phyloP scores from a whole-genome alignment of 2,797 vertebrate species.

The Periparus ater region DNA sequence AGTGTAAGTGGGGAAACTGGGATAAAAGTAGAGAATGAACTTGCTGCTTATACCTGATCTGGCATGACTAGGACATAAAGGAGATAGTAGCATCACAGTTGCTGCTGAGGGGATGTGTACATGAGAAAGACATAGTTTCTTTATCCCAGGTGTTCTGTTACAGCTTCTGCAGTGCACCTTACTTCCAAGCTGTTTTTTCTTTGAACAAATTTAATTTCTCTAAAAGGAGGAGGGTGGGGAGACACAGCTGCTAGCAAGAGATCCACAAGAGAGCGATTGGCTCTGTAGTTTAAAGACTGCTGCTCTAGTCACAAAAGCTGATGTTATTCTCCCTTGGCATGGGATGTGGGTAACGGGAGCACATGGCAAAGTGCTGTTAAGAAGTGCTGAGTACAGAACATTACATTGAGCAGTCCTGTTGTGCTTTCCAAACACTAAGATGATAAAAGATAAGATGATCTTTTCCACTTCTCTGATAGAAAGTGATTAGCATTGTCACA shows the following conservation, averaged over 20 bases:
- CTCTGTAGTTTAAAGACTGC: not conserved
- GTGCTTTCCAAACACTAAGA: not conserved
- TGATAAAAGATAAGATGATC: not conserved
- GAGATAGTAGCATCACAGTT: not conserved
- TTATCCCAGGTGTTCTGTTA: not conserved
- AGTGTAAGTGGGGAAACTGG: not conserved
- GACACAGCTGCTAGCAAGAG: not conserved
- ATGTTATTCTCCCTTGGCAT: not conserved
- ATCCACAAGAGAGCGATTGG: not conserved
- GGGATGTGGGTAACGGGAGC: not conserved
- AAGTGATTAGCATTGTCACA: not conserved
- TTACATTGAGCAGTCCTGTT: not conserved
- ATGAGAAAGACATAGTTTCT: not conserved
- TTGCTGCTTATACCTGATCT: not conserved
- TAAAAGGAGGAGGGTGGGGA: not conserved
- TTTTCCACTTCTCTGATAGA: not conserved
- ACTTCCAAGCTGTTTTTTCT: not conserved
- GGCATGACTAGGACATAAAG: not conserved
- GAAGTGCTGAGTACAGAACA: not conserved
- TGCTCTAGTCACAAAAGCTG: not conserved
- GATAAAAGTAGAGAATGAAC: not conserved
- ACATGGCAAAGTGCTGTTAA: rapidly evolving
- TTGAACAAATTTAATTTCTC: not conserved
- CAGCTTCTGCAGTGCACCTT: not conserved
- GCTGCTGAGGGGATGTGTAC: not conserved